Conservation (phyloP, 2,113 vertebrate species). For the Fregata magnificens region DNA sequence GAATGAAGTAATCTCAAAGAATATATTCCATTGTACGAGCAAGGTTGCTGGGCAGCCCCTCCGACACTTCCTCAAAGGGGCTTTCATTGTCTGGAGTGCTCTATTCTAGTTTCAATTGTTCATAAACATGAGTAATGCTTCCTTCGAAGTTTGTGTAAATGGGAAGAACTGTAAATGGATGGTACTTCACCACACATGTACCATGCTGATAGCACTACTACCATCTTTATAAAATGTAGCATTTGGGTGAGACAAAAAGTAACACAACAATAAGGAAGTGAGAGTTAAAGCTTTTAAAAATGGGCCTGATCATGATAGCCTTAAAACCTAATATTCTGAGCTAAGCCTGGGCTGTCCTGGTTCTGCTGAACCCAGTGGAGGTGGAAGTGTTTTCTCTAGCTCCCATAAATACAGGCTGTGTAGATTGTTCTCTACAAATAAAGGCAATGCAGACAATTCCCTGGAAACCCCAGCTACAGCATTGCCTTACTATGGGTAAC, state of each 20-base stretch:
- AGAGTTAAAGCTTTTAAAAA: background rate
- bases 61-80: constrained; percentile 31
- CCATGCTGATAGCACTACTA: background rate
- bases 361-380: background rate
- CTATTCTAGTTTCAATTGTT: constrained; percentile 7
- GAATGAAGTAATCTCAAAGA: constrained; percentile 69
- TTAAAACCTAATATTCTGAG: background rate
- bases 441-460: background rate
- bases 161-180: background rate
- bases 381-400: background rate
- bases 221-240: background rate
- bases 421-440: background rate
- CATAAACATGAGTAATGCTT: constrained; percentile 14
- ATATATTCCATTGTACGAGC: constrained; percentile 56
- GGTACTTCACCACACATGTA: background rate
- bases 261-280: background rate
- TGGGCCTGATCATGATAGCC: background rate
- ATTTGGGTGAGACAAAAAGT: background rate
- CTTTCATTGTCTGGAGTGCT: background rate
- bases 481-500: background rate
- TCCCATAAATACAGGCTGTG: background rate
- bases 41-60: background rate
- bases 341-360: background rate
- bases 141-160: background rate
- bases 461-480: background rate